Percentiles rank a stretch among this genome's conserved stretches.
Evolutionary conservation across 2,113 vertebrate genomes (phyloP).

Genomic region (Melanostigma gelatinosum): DNA sequence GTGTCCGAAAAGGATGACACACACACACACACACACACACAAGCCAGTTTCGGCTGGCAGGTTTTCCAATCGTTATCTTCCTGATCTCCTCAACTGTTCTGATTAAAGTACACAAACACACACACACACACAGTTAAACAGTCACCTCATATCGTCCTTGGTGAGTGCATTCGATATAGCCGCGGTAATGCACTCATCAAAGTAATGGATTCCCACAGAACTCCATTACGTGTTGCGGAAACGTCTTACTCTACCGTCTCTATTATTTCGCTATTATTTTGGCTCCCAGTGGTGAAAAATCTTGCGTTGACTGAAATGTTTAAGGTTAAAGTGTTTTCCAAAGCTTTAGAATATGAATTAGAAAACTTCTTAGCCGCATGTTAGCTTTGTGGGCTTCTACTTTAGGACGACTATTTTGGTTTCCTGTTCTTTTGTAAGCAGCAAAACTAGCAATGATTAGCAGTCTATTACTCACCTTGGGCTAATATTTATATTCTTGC

Average conservation of each 20-base stretch:
- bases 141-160: not conserved
- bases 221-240: constrained; percentile 8
- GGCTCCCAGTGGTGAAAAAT: not conserved
- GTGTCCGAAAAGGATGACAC: constrained; percentile 26
- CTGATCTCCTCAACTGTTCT: constrained; percentile 12
- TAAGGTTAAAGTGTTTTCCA: not conserved
- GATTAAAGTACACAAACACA: constrained; percentile 2
- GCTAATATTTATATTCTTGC: constrained; percentile 37
- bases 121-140: not conserved
- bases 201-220: constrained; percentile 27
- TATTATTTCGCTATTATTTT: constrained; percentile 8
- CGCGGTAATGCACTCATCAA: constrained; percentile 28
- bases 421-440: constrained; percentile 1
- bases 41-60: constrained; percentile 12
- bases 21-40: not conserved
- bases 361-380: not conserved
- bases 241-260: not conserved
- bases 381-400: not conserved
- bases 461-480: not conserved
- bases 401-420: not conserved
- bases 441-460: constrained; percentile 9
- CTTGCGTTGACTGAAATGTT: not conserved
- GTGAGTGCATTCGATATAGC: not conserved
- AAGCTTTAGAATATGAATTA: not conserved
- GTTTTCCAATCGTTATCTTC: constrained; percentile 22